Percentiles rank a stretch among this genome's conserved stretches.
Conservation (phyloP, 2,113 vertebrate species). For the Rhinichthys klamathensis region DNA sequence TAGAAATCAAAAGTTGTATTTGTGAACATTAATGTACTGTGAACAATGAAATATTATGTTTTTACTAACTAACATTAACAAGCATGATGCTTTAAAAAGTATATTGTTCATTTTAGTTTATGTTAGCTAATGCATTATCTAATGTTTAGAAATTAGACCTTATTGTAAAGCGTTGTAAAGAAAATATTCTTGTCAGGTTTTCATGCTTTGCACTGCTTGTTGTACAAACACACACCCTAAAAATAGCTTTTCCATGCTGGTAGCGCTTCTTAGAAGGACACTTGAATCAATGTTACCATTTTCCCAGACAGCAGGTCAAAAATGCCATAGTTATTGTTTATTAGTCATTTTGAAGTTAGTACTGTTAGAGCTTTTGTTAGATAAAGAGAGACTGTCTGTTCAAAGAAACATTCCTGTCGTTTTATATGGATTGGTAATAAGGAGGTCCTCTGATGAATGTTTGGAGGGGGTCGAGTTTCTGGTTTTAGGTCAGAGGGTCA, state of each 20-base stretch:
- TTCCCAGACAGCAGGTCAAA: slow-evolving; percentile 6
- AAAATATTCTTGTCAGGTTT: not conserved
- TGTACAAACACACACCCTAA: slow-evolving; percentile 1
- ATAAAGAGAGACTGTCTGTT: not conserved
- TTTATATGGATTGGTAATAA: not conserved
- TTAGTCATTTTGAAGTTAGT: not conserved
- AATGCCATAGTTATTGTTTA: not conserved
- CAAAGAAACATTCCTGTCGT: not conserved
- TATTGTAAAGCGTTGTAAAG: no score
- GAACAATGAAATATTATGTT: no score
- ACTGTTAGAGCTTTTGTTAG: not conserved
- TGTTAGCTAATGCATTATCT: no score
- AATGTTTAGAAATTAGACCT: no score
- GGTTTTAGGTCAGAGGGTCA: slow-evolving; percentile 24
- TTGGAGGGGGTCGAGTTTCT: not conserved
- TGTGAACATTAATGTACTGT: no score
- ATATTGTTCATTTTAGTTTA: no score
- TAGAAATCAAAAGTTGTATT: no score
- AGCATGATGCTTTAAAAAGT: no score
- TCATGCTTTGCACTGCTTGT: not conserved
- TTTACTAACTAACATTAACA: no score
- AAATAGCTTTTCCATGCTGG: not conserved
- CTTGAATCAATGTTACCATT: slow-evolving; percentile 7
- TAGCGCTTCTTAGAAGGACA: not conserved
- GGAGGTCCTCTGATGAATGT: slow-evolving; percentile 6